A percentile compares a stretch with the other conserved stretches of the same genome.
phyloP scores from a whole-genome alignment of 2,797 vertebrate genomes.

The Scleropages formosus region DNA sequence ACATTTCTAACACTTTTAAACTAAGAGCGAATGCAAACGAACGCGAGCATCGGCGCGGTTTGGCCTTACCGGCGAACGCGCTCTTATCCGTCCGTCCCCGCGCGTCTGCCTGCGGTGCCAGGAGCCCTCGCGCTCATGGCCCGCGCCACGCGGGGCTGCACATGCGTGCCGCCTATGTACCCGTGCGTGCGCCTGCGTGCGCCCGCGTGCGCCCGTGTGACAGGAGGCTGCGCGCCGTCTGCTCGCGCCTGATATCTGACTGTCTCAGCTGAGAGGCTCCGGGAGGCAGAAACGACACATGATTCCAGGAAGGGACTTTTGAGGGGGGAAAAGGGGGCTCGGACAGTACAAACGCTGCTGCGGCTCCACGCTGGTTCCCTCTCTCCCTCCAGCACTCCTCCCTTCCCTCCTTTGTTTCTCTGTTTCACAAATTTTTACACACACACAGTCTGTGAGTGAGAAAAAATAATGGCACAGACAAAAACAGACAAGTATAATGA shows the following conservation, averaged over 20 bases:
- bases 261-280: slow-evolving; percentile 41
- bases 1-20: no score
- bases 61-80: slow-evolving; percentile 41
- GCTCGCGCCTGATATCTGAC: slow-evolving; percentile 49
- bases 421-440: no score
- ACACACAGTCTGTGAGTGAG: no score
- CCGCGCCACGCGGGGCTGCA: slow-evolving; percentile 17
- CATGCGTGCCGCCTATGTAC: slow-evolving; percentile 24
- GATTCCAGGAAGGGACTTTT: slow-evolving; percentile 49
- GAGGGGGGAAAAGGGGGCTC: slow-evolving; percentile 27
- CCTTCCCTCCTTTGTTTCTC: not conserved
- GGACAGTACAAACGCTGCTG: slow-evolving; percentile 36
- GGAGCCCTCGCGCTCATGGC: slow-evolving; percentile 41
- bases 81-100: slow-evolving; percentile 39
- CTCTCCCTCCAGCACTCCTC: not conserved
- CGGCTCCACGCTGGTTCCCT: slow-evolving; percentile 14
- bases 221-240: slow-evolving; percentile 40
- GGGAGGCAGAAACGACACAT: slow-evolving; percentile 47
- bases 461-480: no score
- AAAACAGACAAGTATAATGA: no score
- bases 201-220: slow-evolving; percentile 33
- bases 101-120: slow-evolving; percentile 35
- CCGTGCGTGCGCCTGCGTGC: slow-evolving; percentile 42
- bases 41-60: not conserved
- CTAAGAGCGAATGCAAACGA: no score